Conservation (phyloP, 2,113 vertebrate species). For the Indri indri region DNA sequence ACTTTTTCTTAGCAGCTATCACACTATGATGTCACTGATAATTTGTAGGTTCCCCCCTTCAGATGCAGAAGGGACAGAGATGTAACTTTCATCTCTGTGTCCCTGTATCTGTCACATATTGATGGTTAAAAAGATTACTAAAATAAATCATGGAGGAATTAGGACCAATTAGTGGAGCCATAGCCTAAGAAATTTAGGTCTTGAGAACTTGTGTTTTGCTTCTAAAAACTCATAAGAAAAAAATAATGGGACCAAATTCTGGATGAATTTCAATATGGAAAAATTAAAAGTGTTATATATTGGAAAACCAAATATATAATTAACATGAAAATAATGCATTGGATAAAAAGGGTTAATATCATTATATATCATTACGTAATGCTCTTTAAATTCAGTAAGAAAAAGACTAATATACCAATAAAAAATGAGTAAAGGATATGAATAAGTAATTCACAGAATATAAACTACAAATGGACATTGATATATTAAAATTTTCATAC, state of each 20-base stretch:
- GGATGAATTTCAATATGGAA: neutral
- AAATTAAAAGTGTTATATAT: neutral
- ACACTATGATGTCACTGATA: neutral
- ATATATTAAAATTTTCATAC: neutral
- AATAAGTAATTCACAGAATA: neutral
- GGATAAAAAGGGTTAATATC: neutral
- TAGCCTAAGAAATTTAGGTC: neutral
- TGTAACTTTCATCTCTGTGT: neutral
- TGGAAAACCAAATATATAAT: neutral
- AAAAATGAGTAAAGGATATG: neutral
- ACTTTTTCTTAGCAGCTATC: neutral
- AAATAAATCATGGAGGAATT: neutral
- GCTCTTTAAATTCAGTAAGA: neutral
- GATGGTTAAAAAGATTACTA: neutral
- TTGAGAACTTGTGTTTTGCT: neutral
- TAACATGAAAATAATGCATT: neutral
- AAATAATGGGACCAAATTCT: conserved; percentile 7
- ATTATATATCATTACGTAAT: neutral
- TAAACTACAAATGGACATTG: neutral
- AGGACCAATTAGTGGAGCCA: neutral
- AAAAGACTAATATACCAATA: neutral
- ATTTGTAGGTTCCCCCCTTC: neutral
- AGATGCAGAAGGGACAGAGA: neutral
- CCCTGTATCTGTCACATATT: neutral
- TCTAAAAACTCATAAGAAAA: neutral